Evolutionary conservation across 2,113 vertebrate genomes (phyloP), one percentile per base, ranked within the genome.

Genomic region (Gambusia holbrooki): DNA sequence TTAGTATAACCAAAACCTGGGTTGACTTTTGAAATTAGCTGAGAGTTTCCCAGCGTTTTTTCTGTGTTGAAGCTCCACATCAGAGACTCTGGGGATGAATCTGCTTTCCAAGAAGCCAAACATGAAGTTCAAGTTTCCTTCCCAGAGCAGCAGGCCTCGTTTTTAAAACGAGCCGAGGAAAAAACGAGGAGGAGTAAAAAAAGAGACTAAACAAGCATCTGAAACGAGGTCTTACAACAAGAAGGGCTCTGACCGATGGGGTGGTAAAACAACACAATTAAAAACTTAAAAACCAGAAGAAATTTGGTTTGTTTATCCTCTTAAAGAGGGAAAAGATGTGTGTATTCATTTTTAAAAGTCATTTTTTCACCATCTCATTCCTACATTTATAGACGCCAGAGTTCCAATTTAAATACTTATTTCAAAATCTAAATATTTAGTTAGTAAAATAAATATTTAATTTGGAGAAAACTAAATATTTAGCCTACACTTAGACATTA

Each of bases 201-300:
- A 81, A 25, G 62, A 72, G 62, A 70, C 60, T 66, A 74, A 65
- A 65, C 74, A 70, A 67, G 61, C 32, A 9, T 64, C 42, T 74
- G 58, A 66, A 28, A 14, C 37, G 66, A 28, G 0, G 73, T 76
- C 33, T 75, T 67, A 12, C 1, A 71, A 27, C 7, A 28, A 65
- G 19, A 28, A 65, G 19, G 81, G 54, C 79, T 86, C 65, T 66
- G 72, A 82, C 76, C 77, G 10, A 37, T 3, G 35, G 35, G 35
- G 35, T 3, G 35, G 35, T 11, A 37, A 37, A 37, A 10, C 10
- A 37, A 37, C 35, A 37, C 35, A 37, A 37, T 37, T 11, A 12
- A 37, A 37, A 37, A 37, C 10, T 37, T 27, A 27, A 27, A 27
- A 27, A 37, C 11, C 35, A 37, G 32, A 33, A 37, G 10, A 37